Evolutionary conservation across 2,797 vertebrate genomes (phyloP).

Genomic region (Pseudocheirus occidentalis): DNA sequence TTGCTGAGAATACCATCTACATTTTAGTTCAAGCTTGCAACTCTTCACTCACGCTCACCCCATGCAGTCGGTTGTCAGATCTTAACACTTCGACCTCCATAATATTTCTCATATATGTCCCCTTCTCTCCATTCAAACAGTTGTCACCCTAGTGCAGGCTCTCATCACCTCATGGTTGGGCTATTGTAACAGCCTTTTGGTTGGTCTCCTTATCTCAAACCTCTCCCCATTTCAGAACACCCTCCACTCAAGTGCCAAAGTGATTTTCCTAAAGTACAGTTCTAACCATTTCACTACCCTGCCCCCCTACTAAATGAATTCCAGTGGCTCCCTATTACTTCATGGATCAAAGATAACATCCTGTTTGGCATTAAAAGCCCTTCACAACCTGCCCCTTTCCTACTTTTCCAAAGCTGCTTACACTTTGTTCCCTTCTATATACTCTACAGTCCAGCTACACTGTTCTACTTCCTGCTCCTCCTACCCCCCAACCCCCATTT

Average conservation of each 20-base stretch:
- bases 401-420: neutral
- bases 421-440: neutral
- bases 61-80: neutral
- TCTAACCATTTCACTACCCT: neutral
- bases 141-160: neutral
- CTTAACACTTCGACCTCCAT: neutral
- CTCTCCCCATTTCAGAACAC: neutral
- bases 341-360: neutral
- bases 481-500: neutral
- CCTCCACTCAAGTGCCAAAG: neutral
- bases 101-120: neutral
- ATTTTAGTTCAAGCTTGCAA: neutral
- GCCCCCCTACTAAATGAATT: neutral
- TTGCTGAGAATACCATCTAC: neutral
- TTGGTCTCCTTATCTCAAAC: neutral
- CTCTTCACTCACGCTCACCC: too few relatives aligned
- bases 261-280: neutral
- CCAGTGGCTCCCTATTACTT: neutral
- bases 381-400: neutral
- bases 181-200: neutral
- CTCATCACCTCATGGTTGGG: neutral
- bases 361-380: neutral
- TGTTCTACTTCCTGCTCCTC: neutral
- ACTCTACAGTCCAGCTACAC: neutral
- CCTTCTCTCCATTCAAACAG: neutral